These are phyloP conservation scores for Parnassius mnemosyne DNA, from an alignment of 2,888 invertebrate genomes.

Conservation along the genomic window DNA sequence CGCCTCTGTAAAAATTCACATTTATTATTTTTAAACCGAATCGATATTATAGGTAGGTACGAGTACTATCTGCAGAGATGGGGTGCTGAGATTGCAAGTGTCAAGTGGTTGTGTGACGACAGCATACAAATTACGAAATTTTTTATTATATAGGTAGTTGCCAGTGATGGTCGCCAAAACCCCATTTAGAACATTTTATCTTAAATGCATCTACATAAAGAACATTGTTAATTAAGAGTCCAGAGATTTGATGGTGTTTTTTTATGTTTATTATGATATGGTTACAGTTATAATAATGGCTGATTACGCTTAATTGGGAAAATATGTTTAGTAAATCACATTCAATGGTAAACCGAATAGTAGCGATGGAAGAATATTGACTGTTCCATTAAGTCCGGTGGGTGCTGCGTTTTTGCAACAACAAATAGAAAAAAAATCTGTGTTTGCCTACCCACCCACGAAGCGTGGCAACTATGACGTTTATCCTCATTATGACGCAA, in stretches of 20 bases:
- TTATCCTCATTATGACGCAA: no score
- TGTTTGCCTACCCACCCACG: no score
- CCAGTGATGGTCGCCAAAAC: slow-evolving; percentile 19
- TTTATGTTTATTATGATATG: slow-evolving; percentile 8
- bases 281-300: no score
- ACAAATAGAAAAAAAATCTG: no score
- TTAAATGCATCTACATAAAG: slow-evolving; percentile 21
- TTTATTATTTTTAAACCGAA: slow-evolving; percentile 48
- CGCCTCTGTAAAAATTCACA: slow-evolving; percentile 60
- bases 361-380: no score
- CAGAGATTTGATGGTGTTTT: slow-evolving; percentile 22
- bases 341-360: no score
- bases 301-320: no score
- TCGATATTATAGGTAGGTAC: no score
- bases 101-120: slow-evolving; percentile 52
- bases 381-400: no score
- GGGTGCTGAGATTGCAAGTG: slow-evolving; percentile 66
- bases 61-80: slow-evolving; percentile 54
- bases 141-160: slow-evolving; percentile 28
- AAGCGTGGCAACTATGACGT: no score
- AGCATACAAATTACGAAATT: slow-evolving; percentile 49
- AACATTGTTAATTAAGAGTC: slow-evolving; percentile 26
- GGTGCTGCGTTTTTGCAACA: no score
- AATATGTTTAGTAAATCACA: no score
- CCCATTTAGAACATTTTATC: slow-evolving; percentile 19